Evolutionary conservation across 2,113 vertebrate species (phyloP).

Genomic region (Galeopterus variegatus): DNA sequence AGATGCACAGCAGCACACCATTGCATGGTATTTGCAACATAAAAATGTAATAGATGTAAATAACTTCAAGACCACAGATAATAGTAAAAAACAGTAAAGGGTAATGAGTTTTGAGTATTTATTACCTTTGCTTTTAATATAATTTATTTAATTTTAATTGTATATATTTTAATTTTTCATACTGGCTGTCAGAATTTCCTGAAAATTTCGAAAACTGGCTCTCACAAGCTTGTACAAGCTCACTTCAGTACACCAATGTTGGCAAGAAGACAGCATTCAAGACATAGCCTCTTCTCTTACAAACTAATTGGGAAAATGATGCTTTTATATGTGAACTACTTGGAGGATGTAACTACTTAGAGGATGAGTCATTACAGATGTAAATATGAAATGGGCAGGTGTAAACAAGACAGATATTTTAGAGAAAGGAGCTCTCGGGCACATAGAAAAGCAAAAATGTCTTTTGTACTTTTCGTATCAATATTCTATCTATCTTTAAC

Average conservation of each 20-base stretch:
- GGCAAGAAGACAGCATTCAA: not conserved
- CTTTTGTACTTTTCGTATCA: not conserved
- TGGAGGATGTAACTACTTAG: slow-evolving; percentile 58
- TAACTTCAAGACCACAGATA: not conserved
- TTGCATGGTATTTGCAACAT: not conserved
- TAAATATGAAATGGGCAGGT: not conserved
- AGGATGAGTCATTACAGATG: slow-evolving; percentile 20
- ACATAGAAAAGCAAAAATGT: not conserved
- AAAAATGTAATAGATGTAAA: not conserved
- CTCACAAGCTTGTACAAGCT: not conserved
- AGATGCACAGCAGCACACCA: not conserved
- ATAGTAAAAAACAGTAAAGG: not conserved
- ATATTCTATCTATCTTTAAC: not conserved
- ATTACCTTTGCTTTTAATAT: slow-evolving; percentile 15
- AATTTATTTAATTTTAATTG: not conserved
- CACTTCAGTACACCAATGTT: not conserved
- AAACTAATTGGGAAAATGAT: slow-evolving; percentile 61
- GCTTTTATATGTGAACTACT: slow-evolving; percentile 36
- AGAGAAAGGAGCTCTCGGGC: not conserved
- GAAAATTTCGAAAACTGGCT: not conserved
- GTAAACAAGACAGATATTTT: not conserved
- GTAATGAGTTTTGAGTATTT: not conserved
- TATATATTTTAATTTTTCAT: slow-evolving; percentile 22
- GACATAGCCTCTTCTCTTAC: slow-evolving; percentile 28
- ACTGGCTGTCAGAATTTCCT: not conserved